These are phyloP conservation scores for Manduca sexta DNA, from an alignment of 1,140 invertebrate genomes.

Conservation along the genomic window DNA sequence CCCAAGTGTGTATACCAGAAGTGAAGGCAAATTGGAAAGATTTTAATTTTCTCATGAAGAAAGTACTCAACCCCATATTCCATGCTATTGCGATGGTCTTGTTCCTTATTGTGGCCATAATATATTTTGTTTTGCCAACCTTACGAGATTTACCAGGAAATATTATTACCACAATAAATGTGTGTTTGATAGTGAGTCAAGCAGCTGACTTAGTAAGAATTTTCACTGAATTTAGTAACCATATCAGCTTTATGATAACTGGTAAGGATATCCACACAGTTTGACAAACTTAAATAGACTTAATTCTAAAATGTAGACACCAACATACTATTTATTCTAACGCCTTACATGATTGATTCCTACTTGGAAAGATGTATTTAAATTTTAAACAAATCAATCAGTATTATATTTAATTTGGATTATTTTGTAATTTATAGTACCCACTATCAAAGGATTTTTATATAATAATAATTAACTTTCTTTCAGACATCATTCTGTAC, in stretches of 20 bases:
- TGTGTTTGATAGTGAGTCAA: slow-evolving; percentile 84
- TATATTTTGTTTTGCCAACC: slow-evolving; percentile 89
- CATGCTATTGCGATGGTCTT: slow-evolving; percentile 81
- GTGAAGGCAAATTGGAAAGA: slow-evolving; percentile 79
- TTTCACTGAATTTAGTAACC: slow-evolving; percentile 85
- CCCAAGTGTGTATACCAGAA: slow-evolving; percentile 83
- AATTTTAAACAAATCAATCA: slow-evolving; percentile 18
- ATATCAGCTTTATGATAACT: slow-evolving; percentile 84
- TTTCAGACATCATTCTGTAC: slow-evolving; percentile 83
- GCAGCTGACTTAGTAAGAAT: slow-evolving; percentile 84
- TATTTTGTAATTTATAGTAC: too few relatives aligned
- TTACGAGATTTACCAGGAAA: slow-evolving; percentile 87
- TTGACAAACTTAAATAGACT: too few relatives aligned
- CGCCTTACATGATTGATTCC: too few relatives aligned
- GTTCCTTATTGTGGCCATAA: slow-evolving; percentile 82
- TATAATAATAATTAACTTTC: too few relatives aligned
- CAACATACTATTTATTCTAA: too few relatives aligned
- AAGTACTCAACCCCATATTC: slow-evolving; percentile 83
- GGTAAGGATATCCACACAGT: slow-evolving; percentile 73
- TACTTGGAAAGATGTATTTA: neutral
- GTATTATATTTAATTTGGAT: too few relatives aligned
- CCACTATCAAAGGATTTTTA: too few relatives aligned
- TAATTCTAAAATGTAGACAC: too few relatives aligned
- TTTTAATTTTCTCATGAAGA: slow-evolving; percentile 81
- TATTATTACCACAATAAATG: slow-evolving; percentile 84